These are phyloP conservation scores for Drosophila melanogaster DNA, from an alignment of 1,140 invertebrate genomes.

Conservation along the genomic window Release_6_plus_ISO1_MT NT_033779.5:6112001-6112500, in stretches of 20 bases:
- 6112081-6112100: too few species aligned
- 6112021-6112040: too few species aligned
- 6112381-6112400: not conserved
- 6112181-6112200: slow-evolving; percentile 60
- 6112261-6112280: slow-evolving; percentile 50
- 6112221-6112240: slow-evolving; percentile 17
- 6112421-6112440: not conserved
- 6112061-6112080: too few species aligned
- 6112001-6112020: too few species aligned
- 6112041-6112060: too few species aligned
- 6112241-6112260: slow-evolving; percentile 14
- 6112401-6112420: not conserved
- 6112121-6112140: not conserved
- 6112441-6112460: not conserved
- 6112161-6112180: not conserved
- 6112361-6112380: not conserved
- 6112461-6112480: too few species aligned
- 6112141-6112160: not conserved
- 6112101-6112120: too few species aligned
- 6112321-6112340: slow-evolving; percentile 22
- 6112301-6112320: slow-evolving; percentile 78
- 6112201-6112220: slow-evolving; percentile 72
- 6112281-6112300: slow-evolving; percentile 82
- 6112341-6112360: slow-evolving; percentile 1
- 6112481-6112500: too few species aligned